Evolutionary conservation across 2,113 vertebrate genomes (phyloP).

Genomic region (Ophiodon elongatus): DNA sequence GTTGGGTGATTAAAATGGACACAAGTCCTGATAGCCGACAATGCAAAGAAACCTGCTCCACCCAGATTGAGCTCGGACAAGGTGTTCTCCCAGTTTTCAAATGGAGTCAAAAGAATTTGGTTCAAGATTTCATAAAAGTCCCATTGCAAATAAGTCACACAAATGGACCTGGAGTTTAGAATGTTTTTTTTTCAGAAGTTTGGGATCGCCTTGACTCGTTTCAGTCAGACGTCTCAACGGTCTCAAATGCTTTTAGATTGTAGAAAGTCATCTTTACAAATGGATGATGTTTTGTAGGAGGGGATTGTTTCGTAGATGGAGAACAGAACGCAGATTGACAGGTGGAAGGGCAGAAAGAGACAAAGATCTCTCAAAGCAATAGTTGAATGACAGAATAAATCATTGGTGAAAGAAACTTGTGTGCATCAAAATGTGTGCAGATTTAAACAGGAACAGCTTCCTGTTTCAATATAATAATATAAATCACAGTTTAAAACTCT

Average conservation of each 20-base stretch:
- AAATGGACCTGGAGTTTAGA: neutral
- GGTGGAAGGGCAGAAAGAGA: neutral
- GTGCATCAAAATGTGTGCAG: neutral
- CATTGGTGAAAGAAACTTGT: neutral
- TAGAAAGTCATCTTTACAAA: neutral
- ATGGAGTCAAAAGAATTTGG: neutral
- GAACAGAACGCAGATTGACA: neutral
- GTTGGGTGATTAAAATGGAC: neutral
- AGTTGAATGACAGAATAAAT: too few relatives aligned
- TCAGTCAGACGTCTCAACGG: neutral
- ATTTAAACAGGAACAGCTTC: neutral
- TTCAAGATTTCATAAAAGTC: neutral
- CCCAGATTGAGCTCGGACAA: slow-evolving; percentile 30
- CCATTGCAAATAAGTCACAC: neutral
- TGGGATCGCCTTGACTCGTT: neutral
- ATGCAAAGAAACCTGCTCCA: slow-evolving; percentile 25
- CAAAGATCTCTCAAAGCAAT: neutral
- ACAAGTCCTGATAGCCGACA: neutral
- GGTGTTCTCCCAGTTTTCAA: slow-evolving; percentile 3
- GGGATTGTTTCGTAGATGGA: neutral
- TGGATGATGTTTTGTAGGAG: neutral
- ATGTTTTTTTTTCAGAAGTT: neutral
- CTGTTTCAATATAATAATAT: neutral
- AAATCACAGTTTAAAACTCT: neutral
- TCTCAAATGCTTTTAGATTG: neutral